A percentile compares a stretch with the other conserved stretches of the same genome.
Conservation (phyloP, 2,888 invertebrate species). For the Parnassius orleans region DNA sequence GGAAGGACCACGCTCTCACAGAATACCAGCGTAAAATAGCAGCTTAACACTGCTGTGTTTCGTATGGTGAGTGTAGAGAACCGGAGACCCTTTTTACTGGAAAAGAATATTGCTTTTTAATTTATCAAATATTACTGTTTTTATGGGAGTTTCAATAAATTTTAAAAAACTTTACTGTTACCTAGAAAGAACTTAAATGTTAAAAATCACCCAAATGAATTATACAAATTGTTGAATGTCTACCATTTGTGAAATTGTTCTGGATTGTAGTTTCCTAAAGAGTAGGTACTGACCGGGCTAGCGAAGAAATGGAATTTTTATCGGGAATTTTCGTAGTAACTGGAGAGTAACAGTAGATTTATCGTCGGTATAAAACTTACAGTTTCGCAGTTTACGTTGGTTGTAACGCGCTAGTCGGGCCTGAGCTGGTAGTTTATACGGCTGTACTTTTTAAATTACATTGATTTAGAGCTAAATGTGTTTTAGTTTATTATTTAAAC, state of each 20-base stretch:
- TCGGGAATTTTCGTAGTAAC: conserved; percentile 47
- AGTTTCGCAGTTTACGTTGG: conserved; percentile 51
- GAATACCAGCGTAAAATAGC: too few species aligned
- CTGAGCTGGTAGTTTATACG: conserved; percentile 36
- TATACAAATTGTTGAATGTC: not conserved
- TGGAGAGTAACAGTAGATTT: conserved; percentile 53
- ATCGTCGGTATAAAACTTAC: conserved; percentile 63
- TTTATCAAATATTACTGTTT: too few species aligned
- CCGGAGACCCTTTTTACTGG: too few species aligned
- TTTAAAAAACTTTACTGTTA: too few species aligned
- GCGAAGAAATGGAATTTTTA: conserved; percentile 41
- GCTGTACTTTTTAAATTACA: conserved; percentile 42
- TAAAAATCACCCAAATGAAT: conserved; percentile 2
- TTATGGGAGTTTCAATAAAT: too few species aligned
- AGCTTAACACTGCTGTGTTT: too few species aligned
- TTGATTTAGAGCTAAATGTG: conserved; percentile 36
- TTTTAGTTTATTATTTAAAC: conserved; percentile 12
- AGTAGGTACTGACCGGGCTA: conserved; percentile 24
- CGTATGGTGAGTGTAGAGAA: too few species aligned
- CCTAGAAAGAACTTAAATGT: not conserved
- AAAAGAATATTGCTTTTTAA: too few species aligned
- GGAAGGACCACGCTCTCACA: too few species aligned
- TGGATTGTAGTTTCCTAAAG: conserved; percentile 7
- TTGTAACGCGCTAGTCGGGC: conserved; percentile 54
- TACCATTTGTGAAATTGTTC: conserved; percentile 9